Conservation (phyloP, 2,113 vertebrate genomes). For the Arizona elegans region DNA sequence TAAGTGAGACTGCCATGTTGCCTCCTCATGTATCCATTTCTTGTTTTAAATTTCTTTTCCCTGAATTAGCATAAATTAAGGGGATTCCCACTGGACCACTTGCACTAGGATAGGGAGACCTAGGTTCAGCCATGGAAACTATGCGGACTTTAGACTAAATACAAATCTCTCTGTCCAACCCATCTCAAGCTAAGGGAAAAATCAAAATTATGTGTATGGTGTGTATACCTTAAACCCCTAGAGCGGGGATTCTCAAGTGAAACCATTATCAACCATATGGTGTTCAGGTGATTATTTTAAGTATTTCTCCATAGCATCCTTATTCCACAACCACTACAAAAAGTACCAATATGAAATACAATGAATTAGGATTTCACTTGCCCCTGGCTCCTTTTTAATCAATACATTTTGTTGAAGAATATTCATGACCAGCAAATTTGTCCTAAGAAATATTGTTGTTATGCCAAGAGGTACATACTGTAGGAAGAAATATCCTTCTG, state of each 20-base stretch:
- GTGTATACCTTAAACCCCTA: neutral
- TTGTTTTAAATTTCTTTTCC: neutral
- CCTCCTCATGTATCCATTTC: neutral
- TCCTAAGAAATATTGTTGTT: neutral
- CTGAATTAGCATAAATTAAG: neutral
- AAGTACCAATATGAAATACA: neutral
- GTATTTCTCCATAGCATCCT: neutral
- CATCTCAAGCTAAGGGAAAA: neutral
- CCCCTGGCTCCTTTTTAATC: neutral
- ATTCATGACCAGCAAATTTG: neutral
- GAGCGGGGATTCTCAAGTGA: neutral
- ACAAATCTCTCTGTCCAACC: neutral
- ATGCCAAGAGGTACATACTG: neutral
- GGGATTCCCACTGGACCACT: neutral
- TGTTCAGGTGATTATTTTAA: neutral
- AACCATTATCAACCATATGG: neutral
- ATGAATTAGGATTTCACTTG: neutral
- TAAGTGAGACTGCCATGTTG: neutral
- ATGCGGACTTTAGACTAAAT: neutral
- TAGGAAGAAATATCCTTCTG: too few relatives aligned
- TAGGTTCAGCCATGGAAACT: neutral
- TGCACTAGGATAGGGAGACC: neutral
- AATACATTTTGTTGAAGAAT: neutral
- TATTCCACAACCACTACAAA: neutral
- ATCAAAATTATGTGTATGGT: neutral